phyloP scores from a whole-genome alignment of 2,797 vertebrate species.

The Muscicapa striata region DNA sequence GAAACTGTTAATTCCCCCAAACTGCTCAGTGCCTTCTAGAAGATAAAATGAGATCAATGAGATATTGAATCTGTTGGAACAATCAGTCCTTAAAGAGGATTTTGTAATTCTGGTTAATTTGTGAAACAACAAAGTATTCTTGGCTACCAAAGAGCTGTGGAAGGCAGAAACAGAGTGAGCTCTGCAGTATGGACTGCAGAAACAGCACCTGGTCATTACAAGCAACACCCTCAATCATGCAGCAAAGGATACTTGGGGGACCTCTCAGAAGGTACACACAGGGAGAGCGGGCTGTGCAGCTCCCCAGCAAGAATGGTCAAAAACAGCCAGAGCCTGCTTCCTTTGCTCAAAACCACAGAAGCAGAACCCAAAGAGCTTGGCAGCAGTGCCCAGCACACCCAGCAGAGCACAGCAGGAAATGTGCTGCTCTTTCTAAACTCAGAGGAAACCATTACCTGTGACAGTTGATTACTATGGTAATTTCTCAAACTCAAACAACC shows the following conservation, averaged over 20 bases:
- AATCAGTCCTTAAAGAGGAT: background rate
- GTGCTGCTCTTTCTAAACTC: background rate
- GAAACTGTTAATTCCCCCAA: background rate
- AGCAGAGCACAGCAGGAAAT: background rate
- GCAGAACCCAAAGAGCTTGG: background rate
- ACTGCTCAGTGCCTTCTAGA: background rate
- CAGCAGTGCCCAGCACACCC: accelerated
- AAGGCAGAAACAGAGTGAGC: background rate
- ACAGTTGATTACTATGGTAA: background rate
- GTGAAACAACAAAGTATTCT: background rate
- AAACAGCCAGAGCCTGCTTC: background rate
- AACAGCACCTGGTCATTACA: background rate
- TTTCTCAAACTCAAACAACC: background rate
- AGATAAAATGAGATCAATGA: background rate
- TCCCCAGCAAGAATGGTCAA: background rate
- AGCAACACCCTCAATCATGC: accelerated
- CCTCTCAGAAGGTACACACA: background rate
- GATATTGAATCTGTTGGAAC: background rate
- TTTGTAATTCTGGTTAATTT: background rate
- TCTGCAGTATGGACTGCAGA: background rate
- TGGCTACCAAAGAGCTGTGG: background rate
- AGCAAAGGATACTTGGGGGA: background rate
- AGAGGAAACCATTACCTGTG: background rate
- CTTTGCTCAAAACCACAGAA: background rate
- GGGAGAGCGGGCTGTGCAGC: background rate